A percentile compares a stretch with the other conserved stretches of the same genome.
Evolutionary conservation across 2,797 vertebrate genomes (phyloP).

Genomic region (Rhincodon typus): DNA sequence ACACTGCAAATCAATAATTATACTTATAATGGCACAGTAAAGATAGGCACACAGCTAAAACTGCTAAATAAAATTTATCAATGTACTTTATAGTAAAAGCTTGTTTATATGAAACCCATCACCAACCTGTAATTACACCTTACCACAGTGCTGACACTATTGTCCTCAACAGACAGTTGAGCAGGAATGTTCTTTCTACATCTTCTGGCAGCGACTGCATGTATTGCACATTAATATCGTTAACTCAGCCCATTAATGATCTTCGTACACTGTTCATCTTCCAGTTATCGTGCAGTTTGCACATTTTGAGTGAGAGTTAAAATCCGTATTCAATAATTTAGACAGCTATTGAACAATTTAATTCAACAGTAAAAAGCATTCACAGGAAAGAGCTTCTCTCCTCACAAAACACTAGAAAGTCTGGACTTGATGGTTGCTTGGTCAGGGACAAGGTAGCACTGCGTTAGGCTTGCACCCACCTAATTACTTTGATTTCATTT

Average conservation of each 20-base stretch:
- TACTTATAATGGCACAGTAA: neutral
- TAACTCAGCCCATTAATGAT: neutral
- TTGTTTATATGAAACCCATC: no score
- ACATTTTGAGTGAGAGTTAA: neutral
- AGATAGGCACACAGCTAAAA: neutral
- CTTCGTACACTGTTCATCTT: neutral
- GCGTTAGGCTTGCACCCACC: neutral
- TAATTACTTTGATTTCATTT: neutral
- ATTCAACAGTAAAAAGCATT: neutral
- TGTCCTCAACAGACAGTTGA: neutral
- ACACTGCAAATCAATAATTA: neutral
- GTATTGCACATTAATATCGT: no score
- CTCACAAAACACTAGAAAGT: neutral
- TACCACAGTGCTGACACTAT: neutral
- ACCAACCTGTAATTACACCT: no score
- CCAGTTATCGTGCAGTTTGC: neutral
- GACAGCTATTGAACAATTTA: neutral
- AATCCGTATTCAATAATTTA: neutral
- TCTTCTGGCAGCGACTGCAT: neutral
- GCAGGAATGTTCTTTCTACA: neutral
- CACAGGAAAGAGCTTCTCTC: no score
- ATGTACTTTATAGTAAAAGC: no score
- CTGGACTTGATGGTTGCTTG: neutral
- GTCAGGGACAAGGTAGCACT: neutral
- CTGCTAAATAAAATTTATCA: neutral